phyloP scores from a whole-genome alignment of 1,140 invertebrate species.

The Paraescarpia echinospica region DNA sequence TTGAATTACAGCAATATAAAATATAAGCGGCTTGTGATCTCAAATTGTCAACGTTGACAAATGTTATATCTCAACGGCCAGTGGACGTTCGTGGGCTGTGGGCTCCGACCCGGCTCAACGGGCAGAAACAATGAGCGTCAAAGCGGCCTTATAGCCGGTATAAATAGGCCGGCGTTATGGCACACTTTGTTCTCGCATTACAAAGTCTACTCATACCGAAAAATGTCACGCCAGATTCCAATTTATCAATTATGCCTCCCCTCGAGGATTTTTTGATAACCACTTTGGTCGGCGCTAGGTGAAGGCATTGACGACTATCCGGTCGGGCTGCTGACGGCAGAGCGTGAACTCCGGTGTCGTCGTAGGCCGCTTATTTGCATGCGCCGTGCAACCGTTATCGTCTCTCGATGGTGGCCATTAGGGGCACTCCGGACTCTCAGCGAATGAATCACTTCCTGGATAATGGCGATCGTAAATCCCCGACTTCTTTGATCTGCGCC shows the following conservation, averaged over 20 bases:
- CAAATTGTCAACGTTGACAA: not conserved
- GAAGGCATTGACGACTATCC: not conserved
- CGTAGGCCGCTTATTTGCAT: not conserved
- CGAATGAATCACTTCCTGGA: constrained; percentile 4
- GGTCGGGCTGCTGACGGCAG: not conserved
- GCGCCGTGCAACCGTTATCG: not conserved
- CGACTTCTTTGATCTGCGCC: not conserved
- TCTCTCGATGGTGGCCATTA: not conserved
- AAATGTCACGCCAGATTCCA: not conserved
- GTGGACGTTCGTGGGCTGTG: not conserved
- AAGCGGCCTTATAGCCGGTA: not conserved
- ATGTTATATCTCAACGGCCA: not conserved
- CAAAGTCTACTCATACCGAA: no score
- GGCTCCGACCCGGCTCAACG: not conserved
- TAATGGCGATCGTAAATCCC: not conserved
- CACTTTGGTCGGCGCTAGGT: not conserved
- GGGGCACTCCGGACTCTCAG: not conserved
- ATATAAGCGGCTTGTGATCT: not conserved
- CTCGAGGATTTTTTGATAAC: not conserved
- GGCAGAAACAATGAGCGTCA: not conserved
- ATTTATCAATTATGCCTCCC: not conserved
- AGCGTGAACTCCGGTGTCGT: not conserved
- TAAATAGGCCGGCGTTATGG: not conserved
- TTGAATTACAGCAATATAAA: not conserved
- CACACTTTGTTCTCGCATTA: not conserved